Evolutionary conservation across 2,113 vertebrate genomes (phyloP).

Genomic region (Muntiacus reevesi): DNA sequence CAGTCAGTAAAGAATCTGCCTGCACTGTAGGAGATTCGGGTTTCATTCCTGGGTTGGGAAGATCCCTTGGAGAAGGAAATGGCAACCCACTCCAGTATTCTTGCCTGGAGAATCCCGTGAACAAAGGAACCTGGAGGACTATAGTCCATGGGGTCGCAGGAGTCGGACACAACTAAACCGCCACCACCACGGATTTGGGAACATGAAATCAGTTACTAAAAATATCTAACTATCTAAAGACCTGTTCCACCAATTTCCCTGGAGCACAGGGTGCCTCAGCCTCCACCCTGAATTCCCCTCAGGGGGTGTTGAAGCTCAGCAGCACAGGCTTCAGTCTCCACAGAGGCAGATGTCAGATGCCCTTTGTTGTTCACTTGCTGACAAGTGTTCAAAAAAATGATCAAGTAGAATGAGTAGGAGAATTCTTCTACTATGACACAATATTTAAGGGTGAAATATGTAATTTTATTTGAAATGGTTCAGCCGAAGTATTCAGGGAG

Average conservation of each 20-base stretch:
- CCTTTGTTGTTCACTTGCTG: not conserved
- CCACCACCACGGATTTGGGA: not conserved
- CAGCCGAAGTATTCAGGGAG: not conserved
- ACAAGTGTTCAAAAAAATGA: not conserved
- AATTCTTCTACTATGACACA: not conserved
- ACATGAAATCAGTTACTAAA: not conserved
- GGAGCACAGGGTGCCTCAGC: not conserved
- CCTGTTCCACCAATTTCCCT: not conserved
- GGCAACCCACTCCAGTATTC: not conserved
- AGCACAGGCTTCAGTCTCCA: not conserved
- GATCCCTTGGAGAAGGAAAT: not conserved
- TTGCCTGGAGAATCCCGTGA: not conserved
- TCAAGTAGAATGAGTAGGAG: not conserved
- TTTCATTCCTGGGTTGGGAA: not conserved
- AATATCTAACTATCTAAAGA: not conserved
- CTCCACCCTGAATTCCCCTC: not conserved
- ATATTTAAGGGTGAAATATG: not conserved
- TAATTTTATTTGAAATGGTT: not conserved
- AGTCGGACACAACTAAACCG: rapidly evolving
- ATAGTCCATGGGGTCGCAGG: not conserved
- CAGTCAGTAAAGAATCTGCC: not conserved
- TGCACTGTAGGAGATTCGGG: not conserved
- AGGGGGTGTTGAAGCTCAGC: not conserved
- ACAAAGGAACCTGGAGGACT: not conserved
- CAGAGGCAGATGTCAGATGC: not conserved